Percentiles rank a stretch among this genome's conserved stretches.
These are phyloP conservation scores for Mythimna loreyi DNA, from an alignment of 2,888 invertebrate genomes.

Conservation along the genomic window DNA sequence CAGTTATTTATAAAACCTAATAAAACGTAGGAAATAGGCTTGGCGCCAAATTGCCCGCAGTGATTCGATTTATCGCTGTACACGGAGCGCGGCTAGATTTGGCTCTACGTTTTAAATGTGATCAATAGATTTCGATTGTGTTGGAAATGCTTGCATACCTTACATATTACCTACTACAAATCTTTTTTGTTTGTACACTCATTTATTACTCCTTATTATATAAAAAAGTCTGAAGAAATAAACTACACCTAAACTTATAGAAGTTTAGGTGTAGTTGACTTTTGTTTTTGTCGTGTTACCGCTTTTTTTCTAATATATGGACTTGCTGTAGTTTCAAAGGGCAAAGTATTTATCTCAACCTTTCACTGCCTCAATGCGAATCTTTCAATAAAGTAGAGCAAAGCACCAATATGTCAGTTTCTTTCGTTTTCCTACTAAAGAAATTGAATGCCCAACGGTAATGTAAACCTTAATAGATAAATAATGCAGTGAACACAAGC, in stretches of 20 bases:
- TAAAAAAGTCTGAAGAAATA: too few species aligned
- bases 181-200: not conserved
- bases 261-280: too few species aligned
- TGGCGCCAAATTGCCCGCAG: conserved; percentile 57
- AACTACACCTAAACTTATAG: too few species aligned
- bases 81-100: conserved; percentile 25
- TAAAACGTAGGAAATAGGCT: conserved; percentile 60
- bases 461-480: conserved; percentile 36
- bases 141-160: not conserved
- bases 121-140: conserved; percentile 29
- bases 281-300: not conserved
- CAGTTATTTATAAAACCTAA: conserved; percentile 62
- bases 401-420: not conserved
- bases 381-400: too few species aligned
- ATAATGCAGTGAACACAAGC: conserved; percentile 57
- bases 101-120: conserved; percentile 40
- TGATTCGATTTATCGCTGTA: conserved; percentile 59
- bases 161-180: not conserved
- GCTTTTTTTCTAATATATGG: not conserved
- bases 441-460: conserved; percentile 22
- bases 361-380: too few species aligned
- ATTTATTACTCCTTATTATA: too few species aligned
- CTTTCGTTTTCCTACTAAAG: conserved; percentile 8
- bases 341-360: too few species aligned
- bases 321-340: too few species aligned